Percentiles rank a stretch among this genome's conserved stretches.
Conservation (phyloP, 2,113 vertebrate genomes). For the Limanda limanda region DNA sequence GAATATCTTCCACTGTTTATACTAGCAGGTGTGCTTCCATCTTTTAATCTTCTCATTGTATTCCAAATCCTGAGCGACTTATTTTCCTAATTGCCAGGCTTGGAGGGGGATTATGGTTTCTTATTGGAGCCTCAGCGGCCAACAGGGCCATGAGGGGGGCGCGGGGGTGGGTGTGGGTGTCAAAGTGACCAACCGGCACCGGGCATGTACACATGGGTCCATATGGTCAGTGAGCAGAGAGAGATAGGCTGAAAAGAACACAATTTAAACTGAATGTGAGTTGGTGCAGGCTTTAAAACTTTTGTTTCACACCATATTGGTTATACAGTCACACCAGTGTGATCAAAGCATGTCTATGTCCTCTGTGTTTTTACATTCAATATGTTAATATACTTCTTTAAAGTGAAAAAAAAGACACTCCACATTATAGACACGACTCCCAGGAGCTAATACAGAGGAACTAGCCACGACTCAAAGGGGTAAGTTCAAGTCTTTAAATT, state of each 20-base stretch:
- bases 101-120: conserved; percentile 35
- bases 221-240: not conserved
- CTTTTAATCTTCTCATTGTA: conserved; percentile 52
- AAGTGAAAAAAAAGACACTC: too few relatives aligned
- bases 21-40: conserved; percentile 31
- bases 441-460: too few relatives aligned
- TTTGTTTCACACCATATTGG: too few relatives aligned
- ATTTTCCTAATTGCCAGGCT: conserved; percentile 50
- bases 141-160: conserved; percentile 10
- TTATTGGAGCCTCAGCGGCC: conserved; percentile 23
- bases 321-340: too few relatives aligned
- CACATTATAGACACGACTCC: too few relatives aligned
- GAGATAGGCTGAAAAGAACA: not conserved
- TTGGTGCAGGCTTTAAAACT: too few relatives aligned
- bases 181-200: not conserved
- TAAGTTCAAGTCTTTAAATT: too few relatives aligned
- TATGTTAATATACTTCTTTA: too few relatives aligned
- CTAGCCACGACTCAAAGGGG: too few relatives aligned
- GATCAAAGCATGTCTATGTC: too few relatives aligned
- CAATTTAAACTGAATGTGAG: not conserved
- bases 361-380: too few relatives aligned
- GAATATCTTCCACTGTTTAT: conserved; percentile 38
- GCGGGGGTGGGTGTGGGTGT: conserved; percentile 14
- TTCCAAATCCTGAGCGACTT: conserved; percentile 47
- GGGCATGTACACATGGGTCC: not conserved